A percentile compares a stretch with the other conserved stretches of the same genome.
phyloP scores from a whole-genome alignment of 2,113 vertebrate genomes.

The Holacanthus passer region DNA sequence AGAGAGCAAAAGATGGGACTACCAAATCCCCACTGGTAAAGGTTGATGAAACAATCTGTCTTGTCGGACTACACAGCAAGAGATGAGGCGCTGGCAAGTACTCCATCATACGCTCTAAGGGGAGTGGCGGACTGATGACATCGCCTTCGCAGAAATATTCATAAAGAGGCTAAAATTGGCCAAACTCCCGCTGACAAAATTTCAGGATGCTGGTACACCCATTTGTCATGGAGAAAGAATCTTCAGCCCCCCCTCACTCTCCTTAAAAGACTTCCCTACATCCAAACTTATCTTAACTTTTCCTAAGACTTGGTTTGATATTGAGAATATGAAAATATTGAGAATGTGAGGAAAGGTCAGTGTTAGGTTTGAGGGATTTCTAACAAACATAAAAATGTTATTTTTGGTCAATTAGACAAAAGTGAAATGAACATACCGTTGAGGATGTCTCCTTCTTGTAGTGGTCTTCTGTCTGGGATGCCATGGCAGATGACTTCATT shows the following conservation, averaged over 20 bases:
- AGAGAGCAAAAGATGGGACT: constrained; percentile 24
- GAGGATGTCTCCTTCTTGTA: constrained; percentile 97
- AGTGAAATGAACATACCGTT: constrained; percentile 87
- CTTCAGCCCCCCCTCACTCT: neutral
- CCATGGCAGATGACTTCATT: constrained; percentile 99
- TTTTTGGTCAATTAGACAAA: neutral
- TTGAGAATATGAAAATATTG: neutral
- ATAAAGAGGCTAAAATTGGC: constrained; percentile 67
- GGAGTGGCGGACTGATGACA: constrained; percentile 60
- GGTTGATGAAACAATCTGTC: constrained; percentile 75
- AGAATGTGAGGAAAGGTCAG: neutral
- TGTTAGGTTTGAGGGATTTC: neutral
- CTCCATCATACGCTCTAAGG: constrained; percentile 69
- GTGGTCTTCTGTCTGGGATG: constrained; percentile 93
- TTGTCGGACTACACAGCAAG: constrained; percentile 64
- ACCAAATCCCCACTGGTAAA: constrained; percentile 58
- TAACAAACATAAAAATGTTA: no score
- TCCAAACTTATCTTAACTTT: neutral
- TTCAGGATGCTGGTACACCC: constrained; percentile 33
- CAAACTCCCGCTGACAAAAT: constrained; percentile 65
- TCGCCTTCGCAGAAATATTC: constrained; percentile 54
- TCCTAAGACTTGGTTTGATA: neutral
- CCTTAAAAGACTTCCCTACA: constrained; percentile 22
- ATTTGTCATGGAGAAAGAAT: constrained; percentile 51
- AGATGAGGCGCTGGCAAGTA: constrained; percentile 52